These are phyloP conservation scores for Tachina fera DNA, from an alignment of 2,888 invertebrate species.

Conservation along the genomic window DNA sequence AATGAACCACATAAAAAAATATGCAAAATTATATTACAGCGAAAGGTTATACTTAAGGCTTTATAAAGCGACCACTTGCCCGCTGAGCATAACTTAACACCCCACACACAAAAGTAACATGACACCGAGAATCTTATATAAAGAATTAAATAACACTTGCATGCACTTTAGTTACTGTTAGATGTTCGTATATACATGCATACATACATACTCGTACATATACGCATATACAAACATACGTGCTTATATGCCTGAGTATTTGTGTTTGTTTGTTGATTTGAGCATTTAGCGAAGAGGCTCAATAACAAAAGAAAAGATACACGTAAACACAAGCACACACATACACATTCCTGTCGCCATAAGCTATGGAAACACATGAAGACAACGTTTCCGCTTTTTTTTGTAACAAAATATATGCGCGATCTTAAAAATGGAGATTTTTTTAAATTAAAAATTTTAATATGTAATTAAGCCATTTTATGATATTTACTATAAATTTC, in stretches of 20 bases:
- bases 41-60: conserved; percentile 38
- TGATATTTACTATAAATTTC: no score
- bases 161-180: no score
- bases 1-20: background rate
- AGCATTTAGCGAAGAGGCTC: conserved; percentile 12
- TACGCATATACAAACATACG: no score
- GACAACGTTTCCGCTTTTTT: no score
- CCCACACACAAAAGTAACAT: conserved; percentile 51
- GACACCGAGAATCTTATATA: conserved; percentile 51
- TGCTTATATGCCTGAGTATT: background rate
- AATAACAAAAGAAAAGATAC: conserved; percentile 9
- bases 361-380: conserved; percentile 17
- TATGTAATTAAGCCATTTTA: no score
- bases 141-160: conserved; percentile 39
- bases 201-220: background rate
- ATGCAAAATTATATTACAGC: background rate
- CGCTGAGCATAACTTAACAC: conserved; percentile 64
- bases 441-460: no score
- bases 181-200: background rate
- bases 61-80: conserved; percentile 45
- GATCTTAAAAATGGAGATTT: no score
- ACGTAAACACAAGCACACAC: conserved; percentile 1
- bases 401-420: no score
- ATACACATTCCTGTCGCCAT: background rate
- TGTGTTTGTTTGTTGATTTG: background rate